These are phyloP conservation scores for Siphonodentalium dalli DNA, from an alignment of 2,888 invertebrate genomes.

Conservation along the genomic window DNA sequence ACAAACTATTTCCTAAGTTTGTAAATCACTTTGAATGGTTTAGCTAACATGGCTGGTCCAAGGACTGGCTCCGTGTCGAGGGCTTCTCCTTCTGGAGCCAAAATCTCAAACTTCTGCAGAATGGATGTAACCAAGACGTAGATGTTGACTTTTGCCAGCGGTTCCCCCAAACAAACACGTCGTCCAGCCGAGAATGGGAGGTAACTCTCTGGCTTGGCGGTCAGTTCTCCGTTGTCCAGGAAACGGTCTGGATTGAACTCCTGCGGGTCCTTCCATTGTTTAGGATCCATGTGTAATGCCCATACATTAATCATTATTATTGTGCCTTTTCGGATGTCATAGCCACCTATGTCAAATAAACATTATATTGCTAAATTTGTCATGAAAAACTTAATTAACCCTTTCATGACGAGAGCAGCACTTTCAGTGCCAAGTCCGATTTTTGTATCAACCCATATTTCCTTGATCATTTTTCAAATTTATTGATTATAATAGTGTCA, in stretches of 20 bases:
- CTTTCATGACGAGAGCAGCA: too few species aligned
- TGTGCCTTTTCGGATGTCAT: slow-evolving; percentile 42
- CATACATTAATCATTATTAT: slow-evolving; percentile 40
- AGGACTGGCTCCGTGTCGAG: too few species aligned
- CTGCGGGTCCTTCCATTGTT: slow-evolving; percentile 39
- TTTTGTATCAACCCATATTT: too few species aligned
- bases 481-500: too few species aligned
- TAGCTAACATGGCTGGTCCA: too few species aligned
- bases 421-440: too few species aligned
- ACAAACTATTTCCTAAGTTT: too few species aligned
- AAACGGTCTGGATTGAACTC: slow-evolving; percentile 47
- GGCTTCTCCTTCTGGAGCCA: slow-evolving; percentile 24
- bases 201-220: slow-evolving; percentile 39
- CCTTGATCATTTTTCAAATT: too few species aligned
- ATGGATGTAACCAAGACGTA: slow-evolving; percentile 36
- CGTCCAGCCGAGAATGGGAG: slow-evolving; percentile 50
- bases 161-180: slow-evolving; percentile 50
- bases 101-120: slow-evolving; percentile 34
- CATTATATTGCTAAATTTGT: too few species aligned
- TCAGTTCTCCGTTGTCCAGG: slow-evolving; percentile 41
- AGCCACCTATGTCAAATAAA: too few species aligned
- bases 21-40: too few species aligned
- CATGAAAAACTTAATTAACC: too few species aligned
- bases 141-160: slow-evolving; percentile 45
- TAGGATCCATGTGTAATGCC: slow-evolving; percentile 42